These are phyloP conservation scores for Gobio occitaniae DNA, from an alignment of 2,797 vertebrate species.

Conservation along the genomic window DNA sequence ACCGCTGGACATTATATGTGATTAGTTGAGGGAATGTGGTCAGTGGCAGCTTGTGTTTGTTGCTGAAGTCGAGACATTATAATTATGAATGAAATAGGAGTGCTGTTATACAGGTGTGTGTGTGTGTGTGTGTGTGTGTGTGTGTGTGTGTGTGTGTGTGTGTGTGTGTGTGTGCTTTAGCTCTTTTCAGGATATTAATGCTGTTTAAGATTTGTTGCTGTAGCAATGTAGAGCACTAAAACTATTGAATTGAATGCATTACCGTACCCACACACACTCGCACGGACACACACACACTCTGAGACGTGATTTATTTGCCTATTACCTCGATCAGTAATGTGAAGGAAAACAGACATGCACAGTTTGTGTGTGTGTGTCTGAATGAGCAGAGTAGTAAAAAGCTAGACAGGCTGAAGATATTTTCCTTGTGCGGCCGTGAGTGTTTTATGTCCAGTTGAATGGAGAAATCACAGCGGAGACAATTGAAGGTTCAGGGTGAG, in stretches of 20 bases:
- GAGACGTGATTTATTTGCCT: slow-evolving; percentile 38
- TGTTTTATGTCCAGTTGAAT: slow-evolving; percentile 22
- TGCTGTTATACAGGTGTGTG: slow-evolving; percentile 10
- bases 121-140: not conserved
- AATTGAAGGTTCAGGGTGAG: slow-evolving; percentile 13
- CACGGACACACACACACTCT: not conserved
- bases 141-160: not conserved
- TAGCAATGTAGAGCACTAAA: slow-evolving; percentile 58
- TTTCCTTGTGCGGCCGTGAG: not conserved
- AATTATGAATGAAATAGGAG: slow-evolving; percentile 31
- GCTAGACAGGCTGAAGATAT: slow-evolving; percentile 22
- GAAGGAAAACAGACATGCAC: slow-evolving; percentile 22
- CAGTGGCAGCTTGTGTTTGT: slow-evolving; percentile 1
- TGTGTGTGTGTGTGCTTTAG: not conserved
- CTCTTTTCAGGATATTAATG: slow-evolving; percentile 62
- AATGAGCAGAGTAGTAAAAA: slow-evolving; percentile 27
- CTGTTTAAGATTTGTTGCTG: slow-evolving; percentile 63
- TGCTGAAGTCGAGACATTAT: slow-evolving; percentile 22
- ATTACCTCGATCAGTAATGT: slow-evolving; percentile 38
- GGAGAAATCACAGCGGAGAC: not conserved
- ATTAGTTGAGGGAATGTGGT: slow-evolving; percentile 19
- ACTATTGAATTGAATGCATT: slow-evolving; percentile 54
- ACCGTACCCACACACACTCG: slow-evolving; percentile 31
- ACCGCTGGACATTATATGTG: not conserved
- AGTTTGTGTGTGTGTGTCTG: not conserved